Conservation (phyloP, 2,113 vertebrate genomes). For the Rousettus leschenaultii region DNA sequence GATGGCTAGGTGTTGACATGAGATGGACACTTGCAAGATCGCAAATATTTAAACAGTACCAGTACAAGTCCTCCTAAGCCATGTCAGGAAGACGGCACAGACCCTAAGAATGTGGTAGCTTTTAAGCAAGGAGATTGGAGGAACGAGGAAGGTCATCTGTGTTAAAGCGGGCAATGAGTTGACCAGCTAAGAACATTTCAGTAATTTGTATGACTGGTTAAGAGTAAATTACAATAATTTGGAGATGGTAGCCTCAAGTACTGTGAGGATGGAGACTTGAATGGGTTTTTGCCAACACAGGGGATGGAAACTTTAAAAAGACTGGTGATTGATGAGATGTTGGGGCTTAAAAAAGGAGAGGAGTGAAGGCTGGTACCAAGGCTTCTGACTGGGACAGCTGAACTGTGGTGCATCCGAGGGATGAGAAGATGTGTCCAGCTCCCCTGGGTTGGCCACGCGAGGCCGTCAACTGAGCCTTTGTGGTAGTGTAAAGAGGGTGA, state of each 20-base stretch:
- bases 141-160: not conserved
- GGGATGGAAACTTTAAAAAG: not conserved
- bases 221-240: not conserved
- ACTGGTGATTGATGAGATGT: not conserved
- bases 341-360: not conserved
- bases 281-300: not conserved
- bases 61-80: not conserved
- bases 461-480: not conserved
- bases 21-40: not conserved
- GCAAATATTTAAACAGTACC: not conserved
- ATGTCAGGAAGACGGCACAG: not conserved
- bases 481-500: not conserved
- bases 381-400: not conserved
- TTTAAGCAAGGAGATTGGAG: not conserved
- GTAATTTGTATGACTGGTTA: not conserved
- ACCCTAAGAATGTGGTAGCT: not conserved
- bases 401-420: not conserved
- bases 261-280: not conserved
- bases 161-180: not conserved
- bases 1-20: not conserved
- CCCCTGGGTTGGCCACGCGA: not conserved
- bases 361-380: not conserved
- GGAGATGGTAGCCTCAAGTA: not conserved
- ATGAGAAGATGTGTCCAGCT: not conserved
- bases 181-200: not conserved